Conservation (phyloP, 2,888 invertebrate genomes). For the Apotomis turbidana region DNA sequence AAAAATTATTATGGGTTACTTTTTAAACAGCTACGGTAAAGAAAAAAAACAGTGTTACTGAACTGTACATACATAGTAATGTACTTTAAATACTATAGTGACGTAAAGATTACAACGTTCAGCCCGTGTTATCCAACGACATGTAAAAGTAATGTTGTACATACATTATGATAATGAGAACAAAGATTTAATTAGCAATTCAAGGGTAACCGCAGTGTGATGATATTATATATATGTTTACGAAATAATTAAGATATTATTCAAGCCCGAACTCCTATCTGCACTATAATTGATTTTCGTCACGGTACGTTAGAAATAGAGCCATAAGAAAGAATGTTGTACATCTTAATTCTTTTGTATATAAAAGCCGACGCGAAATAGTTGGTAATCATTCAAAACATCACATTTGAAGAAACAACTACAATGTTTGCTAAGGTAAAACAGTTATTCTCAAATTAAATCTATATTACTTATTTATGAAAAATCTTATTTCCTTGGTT, state of each 20-base stretch:
- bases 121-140: conserved; percentile 8
- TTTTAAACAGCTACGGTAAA: too few relatives aligned
- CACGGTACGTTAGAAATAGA: neutral
- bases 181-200: neutral
- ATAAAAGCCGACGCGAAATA: neutral
- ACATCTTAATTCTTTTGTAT: neutral
- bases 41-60: too few relatives aligned
- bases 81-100: neutral
- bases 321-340: neutral
- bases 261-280: conserved; percentile 5
- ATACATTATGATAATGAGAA: conserved; percentile 1
- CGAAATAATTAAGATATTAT: conserved; percentile 3
- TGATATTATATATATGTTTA: neutral
- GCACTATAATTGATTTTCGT: neutral
- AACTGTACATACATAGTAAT: too few relatives aligned
- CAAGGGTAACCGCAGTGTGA: conserved; percentile 6
- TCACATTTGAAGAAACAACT: conserved; percentile 3
- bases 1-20: too few relatives aligned
- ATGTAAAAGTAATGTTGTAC: neutral
- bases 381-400: conserved; percentile 6
- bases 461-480: too few relatives aligned
- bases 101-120: neutral
- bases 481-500: too few relatives aligned
- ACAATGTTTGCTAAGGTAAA: neutral
- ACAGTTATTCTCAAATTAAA: neutral